Conservation (phyloP, 2,797 vertebrate genomes). For the Diplodus puntazzo region DNA sequence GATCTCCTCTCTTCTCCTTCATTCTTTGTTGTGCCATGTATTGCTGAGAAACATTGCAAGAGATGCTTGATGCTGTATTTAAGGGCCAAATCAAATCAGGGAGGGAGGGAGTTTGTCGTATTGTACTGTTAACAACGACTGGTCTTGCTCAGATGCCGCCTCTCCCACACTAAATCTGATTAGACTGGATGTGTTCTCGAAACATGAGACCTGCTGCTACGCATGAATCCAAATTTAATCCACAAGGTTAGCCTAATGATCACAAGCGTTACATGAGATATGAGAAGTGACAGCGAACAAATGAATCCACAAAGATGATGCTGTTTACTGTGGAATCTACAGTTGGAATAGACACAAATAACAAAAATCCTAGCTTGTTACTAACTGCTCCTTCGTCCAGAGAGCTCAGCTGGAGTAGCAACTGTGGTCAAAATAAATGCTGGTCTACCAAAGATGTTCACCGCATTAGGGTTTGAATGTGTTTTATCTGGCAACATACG, state of each 20-base stretch:
- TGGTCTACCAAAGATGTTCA: background rate
- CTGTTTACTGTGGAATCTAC: background rate
- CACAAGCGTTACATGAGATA: background rate
- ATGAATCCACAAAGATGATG: background rate
- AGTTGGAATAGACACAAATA: background rate
- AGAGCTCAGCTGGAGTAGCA: background rate
- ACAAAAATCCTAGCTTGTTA: conserved; percentile 5
- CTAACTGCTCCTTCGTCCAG: background rate
- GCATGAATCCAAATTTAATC: conserved; percentile 1
- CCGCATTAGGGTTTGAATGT: background rate
- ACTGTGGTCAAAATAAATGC: background rate
- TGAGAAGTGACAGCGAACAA: background rate
- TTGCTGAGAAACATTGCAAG: background rate
- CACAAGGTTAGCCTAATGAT: background rate
- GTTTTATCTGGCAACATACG: background rate
- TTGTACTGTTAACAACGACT: background rate
- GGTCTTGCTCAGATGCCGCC: background rate
- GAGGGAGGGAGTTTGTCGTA: background rate
- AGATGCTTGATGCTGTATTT: background rate
- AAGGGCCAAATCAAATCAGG: background rate
- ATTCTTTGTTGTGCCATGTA: background rate
- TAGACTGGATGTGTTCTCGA: background rate
- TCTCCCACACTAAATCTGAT: background rate
- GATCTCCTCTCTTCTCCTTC: conserved; percentile 1
- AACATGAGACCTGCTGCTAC: conserved; percentile 8